Evolutionary conservation across 2,888 invertebrate genomes (phyloP), one percentile per base, ranked within the genome.

Genomic region (Oegoconia quadripuncta): DNA sequence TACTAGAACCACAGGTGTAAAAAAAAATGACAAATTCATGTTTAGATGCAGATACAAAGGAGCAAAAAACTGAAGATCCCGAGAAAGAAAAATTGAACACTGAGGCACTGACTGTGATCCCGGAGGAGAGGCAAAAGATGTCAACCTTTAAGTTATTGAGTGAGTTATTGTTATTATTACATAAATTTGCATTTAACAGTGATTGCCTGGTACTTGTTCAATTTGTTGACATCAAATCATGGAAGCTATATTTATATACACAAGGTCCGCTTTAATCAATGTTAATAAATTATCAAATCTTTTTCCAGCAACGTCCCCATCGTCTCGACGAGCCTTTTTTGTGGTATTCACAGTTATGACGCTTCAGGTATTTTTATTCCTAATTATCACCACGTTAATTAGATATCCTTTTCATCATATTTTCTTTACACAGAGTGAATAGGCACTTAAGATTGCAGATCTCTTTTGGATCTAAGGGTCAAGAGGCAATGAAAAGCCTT

Each of bases 281-380:
- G 11, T n/a, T 30, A n/a, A n/a, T n/a, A 23, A 23, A 23, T 25
- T 25, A 14, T n/a, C n/a, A n/a, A n/a, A n/a, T 39, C 26, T 29
- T 14, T 36, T 41, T 64, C 8, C 64, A 79, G 78, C 74, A 30
- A 37, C 52, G 0, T 70, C 77, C 0, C 61, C 70, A 0, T 48
- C 70, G 1, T 73, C 76, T 1, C 54, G 64, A 1, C 63, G 71
- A 0, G 80, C 70, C 0, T 74, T 76, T 32, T 41, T 63, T 1
- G 64, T 88, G 33, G 69, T 89, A 11, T 65, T 64, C 2, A 54
- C 59, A 1, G 50, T 63, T 0, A 51, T 82, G 0, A 50, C 70
- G 14, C 39, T 70, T 35, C 84, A 84, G 70, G 84, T 84, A 61
- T 41, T 13, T n/a, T n/a, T n/a, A n/a, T n/a, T n/a, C n/a, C n/a